These are phyloP conservation scores for Lamproptera curius DNA, from an alignment of 2,888 invertebrate genomes.

Conservation along the genomic window DNA sequence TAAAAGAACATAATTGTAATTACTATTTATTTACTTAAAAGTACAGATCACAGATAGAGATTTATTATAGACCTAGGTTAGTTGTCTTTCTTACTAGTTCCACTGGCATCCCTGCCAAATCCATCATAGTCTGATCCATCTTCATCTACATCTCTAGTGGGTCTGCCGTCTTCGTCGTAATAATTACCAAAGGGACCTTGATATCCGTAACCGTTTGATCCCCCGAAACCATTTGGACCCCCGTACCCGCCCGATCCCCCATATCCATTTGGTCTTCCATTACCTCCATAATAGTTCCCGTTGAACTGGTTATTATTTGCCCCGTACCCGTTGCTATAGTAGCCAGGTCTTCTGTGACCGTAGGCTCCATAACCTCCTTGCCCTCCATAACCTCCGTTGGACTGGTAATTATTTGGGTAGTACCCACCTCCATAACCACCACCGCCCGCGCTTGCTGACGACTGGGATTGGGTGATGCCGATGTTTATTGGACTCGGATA, in stretches of 20 bases:
- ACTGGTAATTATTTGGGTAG: slow-evolving; percentile 53
- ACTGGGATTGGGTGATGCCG: slow-evolving; percentile 67
- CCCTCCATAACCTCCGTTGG: slow-evolving; percentile 29
- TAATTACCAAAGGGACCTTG: slow-evolving; percentile 5
- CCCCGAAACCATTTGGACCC: neutral
- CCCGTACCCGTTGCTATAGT: slow-evolving; percentile 49
- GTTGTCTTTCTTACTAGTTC: neutral
- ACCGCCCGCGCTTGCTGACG: slow-evolving; percentile 55
- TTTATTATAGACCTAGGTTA: neutral
- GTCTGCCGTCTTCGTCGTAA: slow-evolving; percentile 9
- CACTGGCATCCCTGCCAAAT: neutral
- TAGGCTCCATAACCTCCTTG: slow-evolving; percentile 29
- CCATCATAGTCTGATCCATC: neutral
- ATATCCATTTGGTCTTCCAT: slow-evolving; percentile 21
- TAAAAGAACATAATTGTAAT: no score
- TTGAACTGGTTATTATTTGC: slow-evolving; percentile 61
- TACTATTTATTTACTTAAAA: no score
- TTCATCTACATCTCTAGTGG: slow-evolving; percentile 3
- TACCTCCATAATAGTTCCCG: slow-evolving; percentile 53
- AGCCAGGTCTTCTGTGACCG: slow-evolving; percentile 36
- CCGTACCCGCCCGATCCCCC: neutral
- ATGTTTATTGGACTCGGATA: slow-evolving; percentile 53
- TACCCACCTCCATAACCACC: slow-evolving; percentile 48
- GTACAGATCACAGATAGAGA: slow-evolving; percentile 8
- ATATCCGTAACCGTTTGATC: neutral